phyloP scores from a whole-genome alignment of 2,797 vertebrate species.

The Aselliscus stoliczkanus region DNA sequence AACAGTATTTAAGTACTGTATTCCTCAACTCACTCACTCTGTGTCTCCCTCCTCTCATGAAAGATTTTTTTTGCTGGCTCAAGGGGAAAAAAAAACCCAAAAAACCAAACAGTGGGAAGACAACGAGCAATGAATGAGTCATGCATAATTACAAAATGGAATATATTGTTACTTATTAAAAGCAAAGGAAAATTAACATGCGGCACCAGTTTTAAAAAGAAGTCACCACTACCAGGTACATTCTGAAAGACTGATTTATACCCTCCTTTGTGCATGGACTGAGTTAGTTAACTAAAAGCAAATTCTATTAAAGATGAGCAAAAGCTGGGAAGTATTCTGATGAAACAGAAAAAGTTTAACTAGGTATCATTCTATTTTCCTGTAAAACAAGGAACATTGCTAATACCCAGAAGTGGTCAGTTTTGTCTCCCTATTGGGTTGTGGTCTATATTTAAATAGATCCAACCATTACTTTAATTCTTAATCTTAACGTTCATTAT shows the following conservation, averaged over 20 bases:
- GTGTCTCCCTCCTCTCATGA: slow-evolving; percentile 64
- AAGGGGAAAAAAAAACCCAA: slow-evolving; percentile 40
- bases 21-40: slow-evolving; percentile 77
- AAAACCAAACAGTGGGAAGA: slow-evolving; percentile 75
- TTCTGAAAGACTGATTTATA: neutral
- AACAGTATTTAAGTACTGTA: slow-evolving; percentile 75
- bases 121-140: slow-evolving; percentile 87
- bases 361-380: neutral
- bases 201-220: slow-evolving; percentile 12
- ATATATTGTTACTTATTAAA: slow-evolving; percentile 59
- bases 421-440: neutral
- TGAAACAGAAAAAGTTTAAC: slow-evolving; percentile 2
- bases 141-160: slow-evolving; percentile 49
- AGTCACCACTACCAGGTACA: neutral
- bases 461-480: neutral
- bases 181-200: slow-evolving; percentile 53
- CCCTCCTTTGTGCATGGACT: neutral
- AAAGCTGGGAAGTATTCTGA: slow-evolving; percentile 23
- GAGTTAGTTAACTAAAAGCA: neutral
- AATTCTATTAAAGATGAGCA: neutral
- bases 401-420: neutral
- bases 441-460: neutral
- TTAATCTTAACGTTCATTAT: neutral
- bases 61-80: slow-evolving; percentile 79
- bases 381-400: neutral